These are phyloP conservation scores for Macrophya annulata DNA, from an alignment of 2,888 invertebrate genomes.

Conservation along the genomic window DNA sequence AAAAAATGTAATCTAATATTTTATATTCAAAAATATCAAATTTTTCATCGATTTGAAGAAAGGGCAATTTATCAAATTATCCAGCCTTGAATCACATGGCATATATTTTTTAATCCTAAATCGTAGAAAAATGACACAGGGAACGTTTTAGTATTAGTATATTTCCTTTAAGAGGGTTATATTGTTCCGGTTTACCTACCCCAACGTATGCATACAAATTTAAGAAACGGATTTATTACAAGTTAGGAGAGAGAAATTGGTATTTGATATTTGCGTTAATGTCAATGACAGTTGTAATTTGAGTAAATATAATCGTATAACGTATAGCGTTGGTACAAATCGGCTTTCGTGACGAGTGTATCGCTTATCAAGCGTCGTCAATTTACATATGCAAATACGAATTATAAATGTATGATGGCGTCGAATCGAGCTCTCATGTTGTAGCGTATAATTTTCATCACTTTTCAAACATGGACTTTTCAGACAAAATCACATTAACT, in stretches of 20 bases:
- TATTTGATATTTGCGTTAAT: slow-evolving; percentile 1
- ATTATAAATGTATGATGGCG: slow-evolving; percentile 40
- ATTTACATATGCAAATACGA: slow-evolving; percentile 52
- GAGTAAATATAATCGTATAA: slow-evolving; percentile 18
- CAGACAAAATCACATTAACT: background rate
- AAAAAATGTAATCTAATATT: too few species aligned
- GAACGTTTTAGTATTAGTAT: too few species aligned
- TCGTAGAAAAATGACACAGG: too few species aligned
- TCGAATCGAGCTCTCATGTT: background rate
- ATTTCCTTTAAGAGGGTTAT: too few species aligned
- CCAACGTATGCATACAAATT: background rate
- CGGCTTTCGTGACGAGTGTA: slow-evolving; percentile 48
- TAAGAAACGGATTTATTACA: background rate
- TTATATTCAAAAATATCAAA: too few species aligned
- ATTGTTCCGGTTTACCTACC: too few species aligned
- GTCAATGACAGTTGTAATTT: slow-evolving; percentile 19
- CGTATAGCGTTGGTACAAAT: slow-evolving; percentile 18
- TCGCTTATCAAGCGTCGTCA: slow-evolving; percentile 41
- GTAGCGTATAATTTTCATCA: slow-evolving; percentile 34
- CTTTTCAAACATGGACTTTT: slow-evolving; percentile 22
- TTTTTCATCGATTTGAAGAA: too few species aligned
- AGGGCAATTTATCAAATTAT: too few species aligned
- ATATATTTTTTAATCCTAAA: too few species aligned
- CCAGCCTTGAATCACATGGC: too few species aligned
- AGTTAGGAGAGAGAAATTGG: slow-evolving; percentile 7